Evolutionary conservation across 2,113 vertebrate species (phyloP), one percentile per base, ranked within the genome.

Genomic region (Cryptoleucopteryx plumbea): DNA sequence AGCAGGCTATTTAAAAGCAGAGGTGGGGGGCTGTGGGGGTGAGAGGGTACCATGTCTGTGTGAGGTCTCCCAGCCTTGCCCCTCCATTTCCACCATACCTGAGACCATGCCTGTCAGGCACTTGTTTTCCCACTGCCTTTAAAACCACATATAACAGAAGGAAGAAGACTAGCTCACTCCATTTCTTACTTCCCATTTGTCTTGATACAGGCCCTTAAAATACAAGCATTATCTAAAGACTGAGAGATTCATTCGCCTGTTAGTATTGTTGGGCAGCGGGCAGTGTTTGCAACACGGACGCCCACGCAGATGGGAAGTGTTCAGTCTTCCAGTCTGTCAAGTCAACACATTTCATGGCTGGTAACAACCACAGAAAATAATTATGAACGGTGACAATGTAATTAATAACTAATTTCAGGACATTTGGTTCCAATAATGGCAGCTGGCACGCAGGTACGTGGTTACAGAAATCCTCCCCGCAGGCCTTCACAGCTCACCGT

Each of bases 361-460:
- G 56, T 66, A 86, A 89, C 56, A 89, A 86, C 31, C 68, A 53
- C 56, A 80, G 17, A 81, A 67, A 71, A 79, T 50, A 89, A 74
- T 77, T 71, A 43, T 19, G 38, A 95, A 36, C 29, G 50, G 21
- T 77, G 61, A 52, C 55, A 80, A 26, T 52, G 50, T 50, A 74
- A 93, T 83, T 67, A 86, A 83, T 71, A 75, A 71, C 56, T 89
- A 52, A 75, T 83, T 79, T 83, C 67, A 53, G 67, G 88, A n/a
- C 52, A 53, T 78, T 80, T 75, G 36, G 19, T 71, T 91, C 56
- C 67, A 23, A 38, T 70, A 83, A 50, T 1, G 3, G 47, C 66
- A 75, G 42, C 42, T 79, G 77, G 58, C 58, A 86, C 1, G 1
- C 77, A 86, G 61, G 52, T 89, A 74, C 2, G 0, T 23, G n/a